A percentile compares a stretch with the other conserved stretches of the same genome.
Evolutionary conservation across 2,797 vertebrate species (phyloP).

Genomic region (Nannoperca obscura): DNA sequence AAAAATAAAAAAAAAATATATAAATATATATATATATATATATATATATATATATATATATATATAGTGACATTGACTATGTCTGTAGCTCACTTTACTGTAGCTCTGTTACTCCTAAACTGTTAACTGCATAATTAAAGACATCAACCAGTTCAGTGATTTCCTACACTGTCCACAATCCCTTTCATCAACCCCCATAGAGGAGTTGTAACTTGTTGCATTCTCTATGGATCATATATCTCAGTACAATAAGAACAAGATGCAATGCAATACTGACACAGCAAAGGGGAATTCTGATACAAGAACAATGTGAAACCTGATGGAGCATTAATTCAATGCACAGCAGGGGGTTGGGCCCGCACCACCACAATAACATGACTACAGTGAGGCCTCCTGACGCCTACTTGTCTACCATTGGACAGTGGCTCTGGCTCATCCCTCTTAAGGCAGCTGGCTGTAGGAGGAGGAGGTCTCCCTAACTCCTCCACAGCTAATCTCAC

Average conservation of each 20-base stretch:
- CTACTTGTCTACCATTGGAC: constrained; percentile 78
- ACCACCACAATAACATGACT: constrained; percentile 66
- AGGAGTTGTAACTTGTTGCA: constrained; percentile 36
- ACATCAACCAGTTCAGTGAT: constrained; percentile 34
- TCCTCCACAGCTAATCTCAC: constrained; percentile 81
- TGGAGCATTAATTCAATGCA: constrained; percentile 60
- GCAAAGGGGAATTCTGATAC: constrained; percentile 29
- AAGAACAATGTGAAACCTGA: constrained; percentile 58
- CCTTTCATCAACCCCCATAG: constrained; percentile 25
- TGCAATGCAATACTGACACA: constrained; percentile 22
- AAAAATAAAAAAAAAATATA: no score
- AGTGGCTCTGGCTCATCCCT: constrained; percentile 77
- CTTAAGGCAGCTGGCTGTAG: constrained; percentile 68
- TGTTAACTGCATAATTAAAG: constrained; percentile 35
- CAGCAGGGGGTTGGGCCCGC: constrained; percentile 60
- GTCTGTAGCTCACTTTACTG: constrained; percentile 5
- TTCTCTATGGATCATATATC: constrained; percentile 18
- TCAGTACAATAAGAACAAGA: constrained; percentile 2
- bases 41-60: no score
- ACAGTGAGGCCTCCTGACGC: constrained; percentile 69
- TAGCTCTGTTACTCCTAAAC: constrained; percentile 9
- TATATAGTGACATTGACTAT: constrained; percentile 1
- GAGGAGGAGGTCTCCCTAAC: constrained; percentile 68
- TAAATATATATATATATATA: no score
- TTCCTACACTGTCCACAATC: constrained; percentile 21